Percentiles rank a stretch among this genome's conserved stretches.
These are phyloP conservation scores for Aleiodes alternator DNA, from an alignment of 2,888 invertebrate species.

Conservation along the genomic window DNA sequence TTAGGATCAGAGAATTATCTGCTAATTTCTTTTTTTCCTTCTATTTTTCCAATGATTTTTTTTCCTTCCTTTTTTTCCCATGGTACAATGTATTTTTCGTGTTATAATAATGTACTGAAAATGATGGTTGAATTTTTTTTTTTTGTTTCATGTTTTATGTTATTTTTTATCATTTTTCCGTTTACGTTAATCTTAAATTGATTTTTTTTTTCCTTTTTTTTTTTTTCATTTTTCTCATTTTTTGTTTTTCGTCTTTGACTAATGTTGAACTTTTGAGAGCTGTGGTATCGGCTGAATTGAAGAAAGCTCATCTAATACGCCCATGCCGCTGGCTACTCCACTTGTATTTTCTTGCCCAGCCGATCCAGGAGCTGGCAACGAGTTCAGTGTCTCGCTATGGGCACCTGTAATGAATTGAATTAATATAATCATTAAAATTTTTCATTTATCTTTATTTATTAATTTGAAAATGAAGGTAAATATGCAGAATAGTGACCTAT, in stretches of 20 bases:
- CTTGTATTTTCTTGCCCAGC: constrained; percentile 46
- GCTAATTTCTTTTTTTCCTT: not conserved
- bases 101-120: constrained; percentile 45
- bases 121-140: constrained; percentile 28
- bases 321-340: constrained; percentile 49
- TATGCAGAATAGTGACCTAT: too few species aligned
- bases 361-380: constrained; percentile 48
- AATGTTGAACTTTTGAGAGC: constrained; percentile 50
- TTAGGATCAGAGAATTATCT: constrained; percentile 41
- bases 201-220: constrained; percentile 36
- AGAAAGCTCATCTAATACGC: constrained; percentile 47
- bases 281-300: constrained; percentile 48
- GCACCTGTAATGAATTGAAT: constrained; percentile 28
- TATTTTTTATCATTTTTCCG: constrained; percentile 21
- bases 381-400: constrained; percentile 48
- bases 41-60: constrained; percentile 26
- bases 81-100: constrained; percentile 41
- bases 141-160: not conserved
- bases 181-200: constrained; percentile 23
- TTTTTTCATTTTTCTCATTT: constrained; percentile 11
- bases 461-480: not conserved
- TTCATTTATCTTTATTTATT: not conserved
- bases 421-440: not conserved
- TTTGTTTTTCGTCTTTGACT: constrained; percentile 43
- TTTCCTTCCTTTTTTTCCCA: constrained; percentile 25